Percentiles rank a stretch among this genome's conserved stretches.
Evolutionary conservation across 2,113 vertebrate genomes (phyloP).

Genomic region (Tachycineta bicolor): DNA sequence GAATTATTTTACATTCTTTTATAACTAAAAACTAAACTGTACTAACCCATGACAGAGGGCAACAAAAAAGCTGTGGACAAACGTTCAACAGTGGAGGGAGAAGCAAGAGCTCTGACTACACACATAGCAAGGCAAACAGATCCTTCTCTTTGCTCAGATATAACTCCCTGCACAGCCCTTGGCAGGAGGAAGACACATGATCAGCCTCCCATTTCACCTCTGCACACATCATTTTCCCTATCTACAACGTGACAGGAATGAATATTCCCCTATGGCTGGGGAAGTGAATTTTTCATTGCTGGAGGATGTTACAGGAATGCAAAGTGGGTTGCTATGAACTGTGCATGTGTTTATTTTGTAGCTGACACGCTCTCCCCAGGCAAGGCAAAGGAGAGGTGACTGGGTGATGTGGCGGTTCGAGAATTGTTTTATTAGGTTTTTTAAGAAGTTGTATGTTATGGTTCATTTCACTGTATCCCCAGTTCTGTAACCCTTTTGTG

Average conservation of each 20-base stretch:
- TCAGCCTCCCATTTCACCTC: neutral
- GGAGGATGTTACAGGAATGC: neutral
- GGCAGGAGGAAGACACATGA: neutral
- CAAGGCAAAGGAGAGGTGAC: neutral
- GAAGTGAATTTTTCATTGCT: neutral
- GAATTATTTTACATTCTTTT: too few relatives aligned
- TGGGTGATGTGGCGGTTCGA: neutral
- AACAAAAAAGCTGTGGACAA: neutral
- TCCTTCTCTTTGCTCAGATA: neutral
- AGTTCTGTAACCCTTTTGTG: too few relatives aligned
- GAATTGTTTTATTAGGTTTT: too few relatives aligned
- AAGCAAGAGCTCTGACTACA: neutral
- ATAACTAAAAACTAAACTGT: too few relatives aligned
- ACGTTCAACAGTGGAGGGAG: neutral
- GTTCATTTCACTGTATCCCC: too few relatives aligned
- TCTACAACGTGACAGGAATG: slow-evolving; percentile 10
- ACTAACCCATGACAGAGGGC: too few relatives aligned
- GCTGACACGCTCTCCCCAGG: neutral
- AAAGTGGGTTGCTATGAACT: neutral
- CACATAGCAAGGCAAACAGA: neutral
- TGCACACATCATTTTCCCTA: neutral
- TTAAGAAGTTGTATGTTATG: too few relatives aligned
- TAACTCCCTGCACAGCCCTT: neutral
- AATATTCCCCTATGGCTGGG: neutral
- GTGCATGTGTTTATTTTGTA: neutral